Evolutionary conservation across 2,888 invertebrate genomes (phyloP), one percentile per base, ranked within the genome.

Genomic region (Acleris sparsana): DNA sequence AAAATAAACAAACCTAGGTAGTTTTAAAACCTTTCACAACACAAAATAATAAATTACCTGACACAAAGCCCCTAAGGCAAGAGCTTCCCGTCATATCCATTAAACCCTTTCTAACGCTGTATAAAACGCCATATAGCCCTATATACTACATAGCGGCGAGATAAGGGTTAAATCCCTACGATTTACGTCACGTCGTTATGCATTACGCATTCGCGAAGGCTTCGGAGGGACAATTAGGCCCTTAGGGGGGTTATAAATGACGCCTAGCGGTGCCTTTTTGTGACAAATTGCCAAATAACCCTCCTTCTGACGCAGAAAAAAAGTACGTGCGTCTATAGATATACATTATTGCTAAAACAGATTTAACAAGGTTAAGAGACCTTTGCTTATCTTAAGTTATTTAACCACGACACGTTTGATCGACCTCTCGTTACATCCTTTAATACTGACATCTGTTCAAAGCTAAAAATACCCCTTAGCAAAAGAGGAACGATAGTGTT

Each of bases 121-220:
- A 44, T 39, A 20, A 22, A n/a, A 44, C 44, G 22, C 20, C 46
- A 29, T 22, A 25, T 44, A 60, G 44, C 43, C 61, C 60, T n/a
- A 16, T 39, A 53, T 39, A 22, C 17, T 49, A 29, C 58, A 60
- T 56, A 56, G 18, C 51, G 39, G 65, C 56, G 66, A 66, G 66
- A 62, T 62, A 52, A 52, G 66, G 66, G 61, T 62, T 60, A 62
- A 62, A 66, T 62, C 66, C 66, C 62, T 33, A 57, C 62, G 66
- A 66, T 66, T 65, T 66, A 66, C 61, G 62, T 62, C 66, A 57
- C 66, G 52, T 61, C 66, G 65, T 65, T 59, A 65, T 48, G 56
- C 57, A 56, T 61, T 65, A 64, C 64, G 59, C 56, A 58, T 49
- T 64, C 65, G 51, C 55, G 65, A 33, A 65, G 65, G 60, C 65